Conservation (phyloP, 2,888 invertebrate genomes). For the Herminia tarsipennalis region DNA sequence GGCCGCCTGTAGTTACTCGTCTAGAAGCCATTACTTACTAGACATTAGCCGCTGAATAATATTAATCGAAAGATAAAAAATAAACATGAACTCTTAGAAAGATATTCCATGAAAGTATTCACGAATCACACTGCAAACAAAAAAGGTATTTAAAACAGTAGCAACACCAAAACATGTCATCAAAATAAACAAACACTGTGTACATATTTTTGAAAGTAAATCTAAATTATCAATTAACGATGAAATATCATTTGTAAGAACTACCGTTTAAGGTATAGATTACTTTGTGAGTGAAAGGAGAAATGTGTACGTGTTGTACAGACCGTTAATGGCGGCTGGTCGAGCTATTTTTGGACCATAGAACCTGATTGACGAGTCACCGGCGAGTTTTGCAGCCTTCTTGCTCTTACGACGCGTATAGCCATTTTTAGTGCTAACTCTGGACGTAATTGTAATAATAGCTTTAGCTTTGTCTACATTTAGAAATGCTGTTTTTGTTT, state of each 20-base stretch:
- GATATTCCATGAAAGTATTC: too few relatives aligned
- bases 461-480: neutral
- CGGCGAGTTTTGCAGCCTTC: slow-evolving; percentile 54
- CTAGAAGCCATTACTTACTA: too few relatives aligned
- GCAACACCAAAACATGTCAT: neutral
- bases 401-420: slow-evolving; percentile 35
- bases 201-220: slow-evolving; percentile 26
- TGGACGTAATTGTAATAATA: slow-evolving; percentile 25
- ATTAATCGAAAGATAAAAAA: too few relatives aligned
- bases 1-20: too few relatives aligned
- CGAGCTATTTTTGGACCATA: slow-evolving; percentile 71
- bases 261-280: slow-evolving; percentile 56
- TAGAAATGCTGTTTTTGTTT: neutral
- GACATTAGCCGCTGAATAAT: too few relatives aligned
- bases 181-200: neutral
- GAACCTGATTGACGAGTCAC: slow-evolving; percentile 62
- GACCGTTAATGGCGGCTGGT: slow-evolving; percentile 64
- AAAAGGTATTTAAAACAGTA: neutral
- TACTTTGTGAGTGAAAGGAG: slow-evolving; percentile 69
- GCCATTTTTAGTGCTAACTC: slow-evolving; percentile 52
- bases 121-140: too few relatives aligned
- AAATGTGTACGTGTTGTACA: slow-evolving; percentile 67
- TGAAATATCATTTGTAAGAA: slow-evolving; percentile 38
- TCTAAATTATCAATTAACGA: slow-evolving; percentile 16
- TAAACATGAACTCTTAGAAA: too few relatives aligned